Evolutionary conservation across 2,888 invertebrate species (phyloP).

Genomic region (Arenicola marina): DNA sequence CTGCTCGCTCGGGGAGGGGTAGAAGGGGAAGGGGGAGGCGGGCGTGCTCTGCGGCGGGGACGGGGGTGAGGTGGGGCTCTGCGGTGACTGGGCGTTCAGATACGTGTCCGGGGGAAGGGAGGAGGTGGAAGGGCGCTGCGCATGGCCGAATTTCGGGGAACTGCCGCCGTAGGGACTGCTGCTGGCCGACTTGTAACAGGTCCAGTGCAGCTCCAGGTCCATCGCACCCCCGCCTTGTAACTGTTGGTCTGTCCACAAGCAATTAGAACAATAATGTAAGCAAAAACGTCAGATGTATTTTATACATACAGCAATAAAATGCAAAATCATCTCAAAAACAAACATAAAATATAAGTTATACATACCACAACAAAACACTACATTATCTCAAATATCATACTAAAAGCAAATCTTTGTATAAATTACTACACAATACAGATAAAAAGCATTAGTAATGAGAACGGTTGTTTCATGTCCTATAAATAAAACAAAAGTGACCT

Average conservation of each 20-base stretch:
- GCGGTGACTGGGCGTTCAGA: constrained; percentile 46
- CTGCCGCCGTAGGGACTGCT: constrained; percentile 57
- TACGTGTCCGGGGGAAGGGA: constrained; percentile 46
- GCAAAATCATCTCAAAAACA: too few relatives aligned
- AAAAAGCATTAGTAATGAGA: too few relatives aligned
- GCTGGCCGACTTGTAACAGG: constrained; percentile 70
- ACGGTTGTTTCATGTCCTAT: too few relatives aligned
- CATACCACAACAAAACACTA: too few relatives aligned
- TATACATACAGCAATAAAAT: neutral
- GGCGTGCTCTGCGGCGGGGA: constrained; percentile 59
- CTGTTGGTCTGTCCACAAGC: constrained; percentile 62
- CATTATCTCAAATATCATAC: too few relatives aligned
- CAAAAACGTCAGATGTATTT: neutral
- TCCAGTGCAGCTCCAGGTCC: constrained; percentile 84
- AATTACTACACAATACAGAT: too few relatives aligned
- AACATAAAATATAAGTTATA: neutral
- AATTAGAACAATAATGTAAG: neutral
- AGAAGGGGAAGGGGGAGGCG: constrained; percentile 47
- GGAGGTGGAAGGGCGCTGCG: constrained; percentile 47
- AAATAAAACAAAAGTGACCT: too few relatives aligned
- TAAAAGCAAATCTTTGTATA: too few relatives aligned
- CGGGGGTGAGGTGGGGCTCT: constrained; percentile 52
- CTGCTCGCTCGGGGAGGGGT: constrained; percentile 22
- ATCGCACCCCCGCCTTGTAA: constrained; percentile 64
- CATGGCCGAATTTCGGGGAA: constrained; percentile 30